Evolutionary conservation across 2,113 vertebrate genomes (phyloP), one percentile per base, ranked within the genome.

Genomic region (Tretioscincus oriximinensis): DNA sequence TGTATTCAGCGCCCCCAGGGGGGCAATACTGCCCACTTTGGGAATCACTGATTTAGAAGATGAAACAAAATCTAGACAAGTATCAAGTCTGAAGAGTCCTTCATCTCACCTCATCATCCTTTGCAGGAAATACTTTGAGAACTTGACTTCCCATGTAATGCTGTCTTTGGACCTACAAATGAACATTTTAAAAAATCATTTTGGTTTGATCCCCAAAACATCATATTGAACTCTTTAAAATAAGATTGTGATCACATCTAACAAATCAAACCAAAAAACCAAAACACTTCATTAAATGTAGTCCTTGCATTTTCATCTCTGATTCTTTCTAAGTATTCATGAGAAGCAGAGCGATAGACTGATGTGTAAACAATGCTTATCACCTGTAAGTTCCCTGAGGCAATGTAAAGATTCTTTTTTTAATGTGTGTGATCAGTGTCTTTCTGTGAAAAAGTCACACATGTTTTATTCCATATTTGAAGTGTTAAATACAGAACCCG

Each of bases 81-180:
- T 20, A 35, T 16, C 47, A 54, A 72, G 11, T 12, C 24, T 60
- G 47, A 81, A 83, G 77, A 9, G 76, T 22, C 26, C 22, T 85
- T 82, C 49, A 84, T 83, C 94, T 96, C 80, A 99, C 98, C 96
- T 98, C 94, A 90, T 99, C 98, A 87, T 93, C 95, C 85, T 91
- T 96, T 0, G 93, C 83, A 81, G 98, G 87, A 93, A 99, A 99
- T 45, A 99, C 94, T 90, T 98, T 99, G 71, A 99, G 41, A 85
- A 96, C 94, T 80, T 99, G 97, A 74, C 45, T 92, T 78, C 98
- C 98, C 94, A 98, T 96, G 74, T 97, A 98, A 66, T 95, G 95
- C 90, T 96, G 96, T 49, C 94, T 96, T 63, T 74, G 91, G 70
- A 99, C 85, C 98, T 99, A 91, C 9, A 93, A 63, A 81, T 83